phyloP scores from a whole-genome alignment of 2,113 vertebrate genomes.

The Microcebus tavaratra region DNA sequence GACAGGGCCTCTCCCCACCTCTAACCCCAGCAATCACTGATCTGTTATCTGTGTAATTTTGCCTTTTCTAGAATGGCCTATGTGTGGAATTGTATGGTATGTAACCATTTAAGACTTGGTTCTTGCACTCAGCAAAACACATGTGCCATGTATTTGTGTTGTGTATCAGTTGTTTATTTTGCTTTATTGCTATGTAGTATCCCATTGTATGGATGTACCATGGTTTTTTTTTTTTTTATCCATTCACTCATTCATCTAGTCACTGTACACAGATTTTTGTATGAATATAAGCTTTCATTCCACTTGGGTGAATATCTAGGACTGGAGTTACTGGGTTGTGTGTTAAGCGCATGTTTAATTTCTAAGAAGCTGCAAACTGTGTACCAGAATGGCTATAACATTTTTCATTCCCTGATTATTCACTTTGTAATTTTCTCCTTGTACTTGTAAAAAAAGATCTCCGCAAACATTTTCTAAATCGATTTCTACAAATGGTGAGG shows the following conservation, averaged over 20 bases:
- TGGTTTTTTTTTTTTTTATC: neutral
- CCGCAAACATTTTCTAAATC: neutral
- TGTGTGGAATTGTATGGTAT: neutral
- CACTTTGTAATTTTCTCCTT: neutral
- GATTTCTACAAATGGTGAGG: neutral
- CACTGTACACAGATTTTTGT: neutral
- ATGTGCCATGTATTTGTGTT: neutral
- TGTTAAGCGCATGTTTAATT: neutral
- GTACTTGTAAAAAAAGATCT: neutral
- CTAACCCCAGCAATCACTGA: neutral
- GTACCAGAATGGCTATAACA: neutral
- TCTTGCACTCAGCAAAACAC: neutral
- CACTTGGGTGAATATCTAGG: neutral
- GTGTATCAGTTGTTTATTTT: no score
- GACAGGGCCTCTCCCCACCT: neutral
- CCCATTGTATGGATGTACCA: no score
- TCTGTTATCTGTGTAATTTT: neutral
- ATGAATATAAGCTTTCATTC: neutral
- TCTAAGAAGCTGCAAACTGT: neutral
- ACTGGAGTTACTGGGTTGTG: neutral
- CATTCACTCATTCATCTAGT: neutral
- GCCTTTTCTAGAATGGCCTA: neutral
- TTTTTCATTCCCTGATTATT: neutral
- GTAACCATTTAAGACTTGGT: neutral
- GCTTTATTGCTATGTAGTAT: neutral